Evolutionary conservation across 1,140 invertebrate genomes (phyloP), one percentile per base, ranked within the genome.

Genomic region (Temnothorax curvispinosus): DNA sequence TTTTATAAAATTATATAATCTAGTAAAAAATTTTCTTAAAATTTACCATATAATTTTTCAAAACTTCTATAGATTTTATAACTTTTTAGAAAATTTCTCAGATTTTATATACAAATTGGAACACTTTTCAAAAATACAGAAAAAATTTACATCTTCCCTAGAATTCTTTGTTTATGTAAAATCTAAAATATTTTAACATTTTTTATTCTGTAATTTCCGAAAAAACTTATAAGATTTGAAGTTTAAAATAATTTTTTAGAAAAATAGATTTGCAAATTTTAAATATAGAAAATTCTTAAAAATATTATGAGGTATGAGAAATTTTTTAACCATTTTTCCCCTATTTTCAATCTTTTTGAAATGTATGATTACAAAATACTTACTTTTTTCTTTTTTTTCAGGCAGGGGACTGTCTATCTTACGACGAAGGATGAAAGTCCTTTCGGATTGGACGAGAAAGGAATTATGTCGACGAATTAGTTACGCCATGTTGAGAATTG

Each of bases 331-430:
- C 0, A 64, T 47, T 54, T 4, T 15, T 54, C 18, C 52, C 18
- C 18, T 1, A 54, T 54, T n/a, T 54, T n/a, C 1, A 52, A 38
- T 38, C 3, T 64, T 35, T 50, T 77, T 65, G 8, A 27, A 27
- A 27, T 9, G 32, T 56, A 13, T 11, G n/a, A 54, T 44, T 64
- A 7, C 27, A 7, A 18, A 41, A 41, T 32, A n/a, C 38, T 18
- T 62, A 7, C 9, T 2, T 64, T n/a, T 47, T 11, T 7, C 44
- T 47, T 8, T 35, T 47, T 5, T 47, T 52, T 0, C 27, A 84
- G 80, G 3, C 5, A 27, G 15, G 41, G 69, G 6, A 84, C 3
- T 0, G 18, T 84, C 47, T 84, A 84, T 60, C n/a, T 84, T 6
- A 0, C 27, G 8, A 84, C 80, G 18, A 13, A 32, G 3, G 4